Base-by-base conservation (phyloP, 2,113 vertebrate genomes). In the Phaethon lepturus region DNA sequence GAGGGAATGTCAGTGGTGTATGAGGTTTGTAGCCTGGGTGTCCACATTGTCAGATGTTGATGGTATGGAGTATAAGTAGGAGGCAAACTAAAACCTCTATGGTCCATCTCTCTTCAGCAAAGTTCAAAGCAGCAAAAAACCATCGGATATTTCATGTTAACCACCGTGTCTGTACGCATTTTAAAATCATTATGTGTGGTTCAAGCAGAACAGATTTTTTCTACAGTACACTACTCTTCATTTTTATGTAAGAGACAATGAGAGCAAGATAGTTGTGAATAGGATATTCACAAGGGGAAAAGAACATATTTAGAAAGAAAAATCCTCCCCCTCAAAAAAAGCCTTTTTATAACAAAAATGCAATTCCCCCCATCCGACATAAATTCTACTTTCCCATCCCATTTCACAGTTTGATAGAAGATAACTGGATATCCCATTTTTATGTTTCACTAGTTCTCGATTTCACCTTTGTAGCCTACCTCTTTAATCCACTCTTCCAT, bases 361-460 rank as follows among this genome's bases (percentile, higher is more conserved):
- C 13, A 69, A 42, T 85, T 58, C 18, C 13, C 8, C 85, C 23
- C 23, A 35, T 75, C 72, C 35, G 81, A 68, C 33, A 80, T 72
- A 93, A 69, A 77, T 78, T 86, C 52, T 72, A 20, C 7, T 84
- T 85, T 92, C 86, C 40, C 10, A 23, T 56, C 6, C 83, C 49
- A 38, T 67, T 87, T 95, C 86, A 64, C 49, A 72, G 20, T 82
- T 58, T 75, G 60, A 81, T 64, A 64, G 29, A 91, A 79, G 40
- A 50, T 47, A 90, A 75, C 47, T 56, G 44, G 35, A 28, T 84
- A 71, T 68, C 40, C 64, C 35, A 50, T 60, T 96, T 82, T 68
- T 81, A 60, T 80, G 22, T 88, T 93, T 92, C 76, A 62, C n/a
- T 72, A 18, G 18, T 52, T 91, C 60, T 95, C 86, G 85, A 45